These are phyloP conservation scores for Ophraella communa DNA, from an alignment of 2,888 invertebrate genomes.

Conservation along the genomic window DNA sequence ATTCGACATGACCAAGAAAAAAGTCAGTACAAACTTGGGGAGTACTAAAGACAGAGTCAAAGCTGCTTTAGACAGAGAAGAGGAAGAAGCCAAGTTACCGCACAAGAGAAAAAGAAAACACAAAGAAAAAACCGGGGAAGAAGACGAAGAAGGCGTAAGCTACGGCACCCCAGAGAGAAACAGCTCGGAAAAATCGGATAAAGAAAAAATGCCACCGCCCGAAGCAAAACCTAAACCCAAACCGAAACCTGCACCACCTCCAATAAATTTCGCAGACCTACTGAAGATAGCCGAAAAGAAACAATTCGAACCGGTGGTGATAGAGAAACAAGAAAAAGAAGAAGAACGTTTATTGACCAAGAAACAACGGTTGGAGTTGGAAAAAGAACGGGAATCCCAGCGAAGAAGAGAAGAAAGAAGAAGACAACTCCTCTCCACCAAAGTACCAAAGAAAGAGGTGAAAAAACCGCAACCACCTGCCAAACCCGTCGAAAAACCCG, in stretches of 20 bases:
- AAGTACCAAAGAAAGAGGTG: slow-evolving; percentile 34
- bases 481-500: slow-evolving; percentile 58
- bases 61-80: slow-evolving; percentile 74
- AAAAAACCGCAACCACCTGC: slow-evolving; percentile 57
- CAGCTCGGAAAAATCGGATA: slow-evolving; percentile 21
- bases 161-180: slow-evolving; percentile 48
- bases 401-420: slow-evolving; percentile 62
- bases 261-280: slow-evolving; percentile 79
- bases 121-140: slow-evolving; percentile 47
- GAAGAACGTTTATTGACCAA: slow-evolving; percentile 80
- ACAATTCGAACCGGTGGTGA: slow-evolving; percentile 77
- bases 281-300: slow-evolving; percentile 84
- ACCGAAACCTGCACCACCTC: slow-evolving; percentile 73
- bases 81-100: slow-evolving; percentile 74
- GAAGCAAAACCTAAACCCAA: slow-evolving; percentile 65
- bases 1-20: slow-evolving; percentile 66
- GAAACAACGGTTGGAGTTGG: slow-evolving; percentile 77
- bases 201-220: slow-evolving; percentile 52
- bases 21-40: slow-evolving; percentile 62
- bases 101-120: slow-evolving; percentile 68
- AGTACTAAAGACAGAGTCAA: slow-evolving; percentile 77
- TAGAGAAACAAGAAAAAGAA: slow-evolving; percentile 64
- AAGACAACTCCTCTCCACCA: slow-evolving; percentile 27
- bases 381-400: slow-evolving; percentile 72
- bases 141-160: slow-evolving; percentile 43